Evolutionary conservation across 2,797 vertebrate species (phyloP).

Genomic region (Enteromius thamalakanensis): DNA sequence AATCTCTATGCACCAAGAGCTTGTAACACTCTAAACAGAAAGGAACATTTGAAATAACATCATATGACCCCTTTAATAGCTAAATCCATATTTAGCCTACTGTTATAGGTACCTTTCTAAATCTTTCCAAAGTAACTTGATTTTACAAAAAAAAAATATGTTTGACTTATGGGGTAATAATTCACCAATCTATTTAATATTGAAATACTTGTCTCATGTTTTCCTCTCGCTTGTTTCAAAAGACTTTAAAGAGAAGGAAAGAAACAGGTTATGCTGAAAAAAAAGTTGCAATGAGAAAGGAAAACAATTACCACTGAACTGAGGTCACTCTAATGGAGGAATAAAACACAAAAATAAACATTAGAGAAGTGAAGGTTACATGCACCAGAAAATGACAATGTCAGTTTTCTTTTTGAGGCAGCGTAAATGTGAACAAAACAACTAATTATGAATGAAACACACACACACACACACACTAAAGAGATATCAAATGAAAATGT

Average conservation of each 20-base stretch:
- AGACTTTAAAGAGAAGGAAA: slow-evolving; percentile 66
- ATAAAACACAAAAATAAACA: slow-evolving; percentile 92
- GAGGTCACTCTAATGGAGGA: slow-evolving; percentile 99
- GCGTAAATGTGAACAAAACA: slow-evolving; percentile 62
- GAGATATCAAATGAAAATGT: slow-evolving; percentile 22
- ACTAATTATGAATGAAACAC: slow-evolving; percentile 53
- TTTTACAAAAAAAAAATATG: neutral
- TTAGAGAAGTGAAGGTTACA: slow-evolving; percentile 95
- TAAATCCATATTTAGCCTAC: neutral
- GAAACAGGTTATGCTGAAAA: slow-evolving; percentile 72
- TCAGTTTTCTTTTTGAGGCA: slow-evolving; percentile 42
- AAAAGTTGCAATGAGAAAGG: slow-evolving; percentile 86
- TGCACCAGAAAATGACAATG: slow-evolving; percentile 87
- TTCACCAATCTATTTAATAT: neutral
- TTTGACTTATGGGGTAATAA: neutral
- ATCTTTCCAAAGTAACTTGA: neutral
- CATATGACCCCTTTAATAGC: neutral
- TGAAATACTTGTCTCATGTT: slow-evolving; percentile 80
- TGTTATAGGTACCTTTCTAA: neutral
- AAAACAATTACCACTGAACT: slow-evolving; percentile 99
- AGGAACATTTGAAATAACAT: no score
- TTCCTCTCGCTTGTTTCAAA: slow-evolving; percentile 72
- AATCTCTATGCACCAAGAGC: no score
- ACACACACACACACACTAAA: slow-evolving; percentile 53
- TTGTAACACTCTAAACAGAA: no score